Evolutionary conservation across 2,113 vertebrate species (phyloP).

Genomic region (Glaucomys volans): DNA sequence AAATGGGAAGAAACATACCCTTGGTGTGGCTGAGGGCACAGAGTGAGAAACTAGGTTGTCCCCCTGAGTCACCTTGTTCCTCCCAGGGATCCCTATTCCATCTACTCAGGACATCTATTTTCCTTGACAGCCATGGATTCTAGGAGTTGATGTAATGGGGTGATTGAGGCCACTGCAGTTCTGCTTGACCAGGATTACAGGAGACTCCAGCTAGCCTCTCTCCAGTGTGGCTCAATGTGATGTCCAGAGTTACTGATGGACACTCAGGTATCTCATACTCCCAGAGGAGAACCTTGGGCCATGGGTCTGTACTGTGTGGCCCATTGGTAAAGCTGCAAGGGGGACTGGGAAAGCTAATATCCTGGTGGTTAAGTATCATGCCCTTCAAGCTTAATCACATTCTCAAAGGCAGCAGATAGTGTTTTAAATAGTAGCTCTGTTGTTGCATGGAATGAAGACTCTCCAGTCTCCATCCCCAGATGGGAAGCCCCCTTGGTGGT

Average conservation of each 20-base stretch:
- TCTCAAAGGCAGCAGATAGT: not conserved
- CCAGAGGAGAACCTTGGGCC: not conserved
- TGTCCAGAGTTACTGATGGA: not conserved
- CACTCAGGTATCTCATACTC: too few species aligned
- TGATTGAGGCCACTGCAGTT: not conserved
- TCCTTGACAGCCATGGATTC: too few species aligned
- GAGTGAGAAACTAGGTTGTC: too few species aligned
- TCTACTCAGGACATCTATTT: too few species aligned
- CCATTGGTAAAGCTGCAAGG: not conserved
- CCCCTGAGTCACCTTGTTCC: too few species aligned
- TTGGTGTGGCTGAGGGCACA: too few species aligned
- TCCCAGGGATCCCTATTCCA: too few species aligned
- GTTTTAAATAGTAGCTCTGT: not conserved
- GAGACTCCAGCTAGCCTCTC: not conserved
- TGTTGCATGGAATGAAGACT: not conserved
- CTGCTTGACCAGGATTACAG: not conserved
- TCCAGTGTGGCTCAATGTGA: not conserved
- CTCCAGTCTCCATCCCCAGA: too few species aligned
- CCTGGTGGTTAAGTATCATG: accelerated
- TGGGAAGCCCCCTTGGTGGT: not conserved
- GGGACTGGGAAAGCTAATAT: not conserved
- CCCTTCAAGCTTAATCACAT: not conserved
- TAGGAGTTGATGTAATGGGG: too few species aligned
- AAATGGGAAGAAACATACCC: too few species aligned
- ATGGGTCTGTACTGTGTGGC: too few species aligned